Evolutionary conservation across 2,888 invertebrate species (phyloP).

Genomic region (Mamestra brassicae): DNA sequence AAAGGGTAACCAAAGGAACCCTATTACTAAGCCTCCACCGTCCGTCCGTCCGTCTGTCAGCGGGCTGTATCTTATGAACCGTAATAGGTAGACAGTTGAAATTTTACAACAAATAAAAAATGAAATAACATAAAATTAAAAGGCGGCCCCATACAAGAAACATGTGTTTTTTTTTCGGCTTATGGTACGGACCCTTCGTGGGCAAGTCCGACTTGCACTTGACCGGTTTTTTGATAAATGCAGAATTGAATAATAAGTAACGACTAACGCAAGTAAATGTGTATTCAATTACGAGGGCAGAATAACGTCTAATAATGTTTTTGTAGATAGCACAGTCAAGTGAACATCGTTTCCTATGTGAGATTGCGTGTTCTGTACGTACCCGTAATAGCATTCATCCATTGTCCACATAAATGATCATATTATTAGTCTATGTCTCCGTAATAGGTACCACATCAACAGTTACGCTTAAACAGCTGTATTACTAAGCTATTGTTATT

Average conservation of each 20-base stretch:
- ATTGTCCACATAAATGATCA: slow-evolving; percentile 63
- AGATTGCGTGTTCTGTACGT: slow-evolving; percentile 66
- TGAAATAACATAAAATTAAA: too few relatives aligned
- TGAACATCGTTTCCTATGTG: slow-evolving; percentile 57
- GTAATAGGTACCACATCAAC: slow-evolving; percentile 8
- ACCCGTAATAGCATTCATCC: slow-evolving; percentile 79
- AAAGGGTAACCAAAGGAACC: too few relatives aligned
- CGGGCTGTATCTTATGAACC: too few relatives aligned
- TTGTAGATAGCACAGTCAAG: slow-evolving; percentile 13
- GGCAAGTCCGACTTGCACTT: too few relatives aligned
- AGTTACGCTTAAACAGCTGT: slow-evolving; percentile 48
- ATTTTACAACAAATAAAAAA: too few relatives aligned
- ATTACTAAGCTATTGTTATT: slow-evolving; percentile 42
- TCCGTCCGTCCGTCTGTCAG: too few relatives aligned
- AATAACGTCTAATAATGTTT: neutral
- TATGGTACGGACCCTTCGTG: too few relatives aligned
- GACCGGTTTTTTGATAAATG: neutral
- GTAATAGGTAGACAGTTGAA: too few relatives aligned
- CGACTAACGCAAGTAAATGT: neutral
- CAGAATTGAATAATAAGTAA: neutral
- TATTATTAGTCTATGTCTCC: slow-evolving; percentile 28
- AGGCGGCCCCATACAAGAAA: too few relatives aligned
- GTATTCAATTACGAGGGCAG: neutral
- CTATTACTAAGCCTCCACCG: too few relatives aligned
- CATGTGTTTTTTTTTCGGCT: too few relatives aligned